A percentile compares a stretch with the other conserved stretches of the same genome.
Evolutionary conservation across 2,888 invertebrate genomes (phyloP).

Genomic region (Nyleta sp.): DNA sequence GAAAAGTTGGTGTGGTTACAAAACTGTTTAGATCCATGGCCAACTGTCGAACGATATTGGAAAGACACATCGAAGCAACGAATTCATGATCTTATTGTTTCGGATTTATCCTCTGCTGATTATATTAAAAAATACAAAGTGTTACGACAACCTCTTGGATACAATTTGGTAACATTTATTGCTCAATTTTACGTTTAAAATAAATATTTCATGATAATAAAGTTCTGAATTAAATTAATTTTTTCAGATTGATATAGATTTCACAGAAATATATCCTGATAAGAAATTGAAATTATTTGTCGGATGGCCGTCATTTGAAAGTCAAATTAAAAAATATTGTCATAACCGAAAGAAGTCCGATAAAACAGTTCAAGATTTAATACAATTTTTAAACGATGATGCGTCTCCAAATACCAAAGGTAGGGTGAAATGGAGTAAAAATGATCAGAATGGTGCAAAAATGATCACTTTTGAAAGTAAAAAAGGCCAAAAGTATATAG

Average conservation of each 20-base stretch:
- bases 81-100: slow-evolving; percentile 51
- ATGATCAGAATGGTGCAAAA: too few species aligned
- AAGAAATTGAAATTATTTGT: slow-evolving; percentile 9
- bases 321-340: not conserved
- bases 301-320: not conserved
- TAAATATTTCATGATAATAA: not conserved
- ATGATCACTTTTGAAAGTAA: too few species aligned
- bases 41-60: slow-evolving; percentile 55
- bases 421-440: not conserved
- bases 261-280: slow-evolving; percentile 24
- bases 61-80: slow-evolving; percentile 41
- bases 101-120: slow-evolving; percentile 76
- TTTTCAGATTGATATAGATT: slow-evolving; percentile 37
- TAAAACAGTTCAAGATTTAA: not conserved
- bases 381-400: not conserved
- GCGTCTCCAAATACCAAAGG: not conserved
- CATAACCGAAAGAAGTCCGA: not conserved
- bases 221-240: too few species aligned
- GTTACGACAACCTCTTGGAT: slow-evolving; percentile 23
- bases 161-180: slow-evolving; percentile 11
- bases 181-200: not conserved
- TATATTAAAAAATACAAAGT: slow-evolving; percentile 15
- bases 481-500: too few species aligned
- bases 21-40: slow-evolving; percentile 54
- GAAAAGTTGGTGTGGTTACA: slow-evolving; percentile 48